These are phyloP conservation scores for Drosophila setosimentum DNA, from an alignment of 2,888 invertebrate species.

Conservation along the genomic window DNA sequence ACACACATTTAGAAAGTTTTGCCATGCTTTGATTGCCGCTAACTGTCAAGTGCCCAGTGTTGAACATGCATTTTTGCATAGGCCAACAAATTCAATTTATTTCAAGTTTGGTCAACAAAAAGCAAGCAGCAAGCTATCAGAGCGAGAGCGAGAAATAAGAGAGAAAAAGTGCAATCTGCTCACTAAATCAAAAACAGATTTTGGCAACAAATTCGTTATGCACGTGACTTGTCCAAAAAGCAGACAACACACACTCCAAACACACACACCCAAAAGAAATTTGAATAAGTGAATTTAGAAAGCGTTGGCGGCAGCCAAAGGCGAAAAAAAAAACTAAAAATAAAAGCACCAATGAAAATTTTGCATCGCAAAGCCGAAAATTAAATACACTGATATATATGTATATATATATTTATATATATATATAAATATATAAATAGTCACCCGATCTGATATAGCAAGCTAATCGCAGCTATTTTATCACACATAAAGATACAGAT, in stretches of 20 bases:
- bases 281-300: slow-evolving; percentile 81
- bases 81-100: slow-evolving; percentile 74
- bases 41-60: slow-evolving; percentile 65
- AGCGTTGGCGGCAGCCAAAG: slow-evolving; percentile 58
- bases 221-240: slow-evolving; percentile 77
- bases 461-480: not conserved
- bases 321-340: slow-evolving; percentile 2
- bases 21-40: slow-evolving; percentile 67
- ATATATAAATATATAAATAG: too few relatives aligned
- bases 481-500: not conserved
- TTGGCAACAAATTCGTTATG: slow-evolving; percentile 80
- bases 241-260: slow-evolving; percentile 37
- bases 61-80: slow-evolving; percentile 66
- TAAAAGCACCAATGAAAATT: not conserved
- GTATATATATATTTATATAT: not conserved
- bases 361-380: not conserved
- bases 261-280: slow-evolving; percentile 64
- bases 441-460: not conserved
- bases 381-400: slow-evolving; percentile 1
- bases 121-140: slow-evolving; percentile 9
- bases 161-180: slow-evolving; percentile 71
- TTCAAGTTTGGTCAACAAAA: slow-evolving; percentile 58
- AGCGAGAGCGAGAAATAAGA: not conserved
- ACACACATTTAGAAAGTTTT: slow-evolving; percentile 33
- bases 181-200: slow-evolving; percentile 80